A percentile compares a stretch with the other conserved stretches of the same genome.
Conservation (phyloP, 2,113 vertebrate species). For the Sardina pilchardus region DNA sequence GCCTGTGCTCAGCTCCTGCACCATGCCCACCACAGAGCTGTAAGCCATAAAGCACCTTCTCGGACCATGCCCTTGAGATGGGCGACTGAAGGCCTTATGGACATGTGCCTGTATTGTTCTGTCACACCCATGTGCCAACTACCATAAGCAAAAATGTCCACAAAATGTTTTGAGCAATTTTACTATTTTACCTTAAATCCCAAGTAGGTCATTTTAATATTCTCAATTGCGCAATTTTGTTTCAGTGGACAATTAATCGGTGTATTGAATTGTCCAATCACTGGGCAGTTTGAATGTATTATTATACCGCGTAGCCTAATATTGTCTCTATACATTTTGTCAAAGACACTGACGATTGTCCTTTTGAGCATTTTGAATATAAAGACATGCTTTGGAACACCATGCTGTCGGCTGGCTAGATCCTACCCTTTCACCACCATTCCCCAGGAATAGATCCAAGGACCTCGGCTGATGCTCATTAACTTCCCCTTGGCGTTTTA, state of each 20-base stretch:
- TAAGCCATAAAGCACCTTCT: constrained; percentile 69
- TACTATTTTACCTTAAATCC: neutral
- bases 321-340: constrained; percentile 19
- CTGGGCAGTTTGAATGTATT: neutral
- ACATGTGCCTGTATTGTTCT: neutral
- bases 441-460: constrained; percentile 86
- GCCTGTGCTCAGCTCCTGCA: constrained; percentile 58
- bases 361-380: constrained; percentile 83
- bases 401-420: constrained; percentile 69
- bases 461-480: constrained; percentile 93
- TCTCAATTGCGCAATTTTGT: neutral
- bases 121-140: neutral
- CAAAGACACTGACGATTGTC: constrained; percentile 76
- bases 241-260: neutral
- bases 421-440: constrained; percentile 82
- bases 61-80: constrained; percentile 60
- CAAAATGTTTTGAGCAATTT: neutral
- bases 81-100: neutral
- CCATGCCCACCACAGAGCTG: constrained; percentile 55
- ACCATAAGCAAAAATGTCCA: neutral
- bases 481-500: constrained; percentile 90
- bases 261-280: neutral
- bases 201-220: neutral
- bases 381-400: constrained; percentile 72
- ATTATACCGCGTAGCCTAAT: constrained; percentile 30